Conservation (phyloP, 2,888 invertebrate species). For the Pristionchus japonicus region DNA sequence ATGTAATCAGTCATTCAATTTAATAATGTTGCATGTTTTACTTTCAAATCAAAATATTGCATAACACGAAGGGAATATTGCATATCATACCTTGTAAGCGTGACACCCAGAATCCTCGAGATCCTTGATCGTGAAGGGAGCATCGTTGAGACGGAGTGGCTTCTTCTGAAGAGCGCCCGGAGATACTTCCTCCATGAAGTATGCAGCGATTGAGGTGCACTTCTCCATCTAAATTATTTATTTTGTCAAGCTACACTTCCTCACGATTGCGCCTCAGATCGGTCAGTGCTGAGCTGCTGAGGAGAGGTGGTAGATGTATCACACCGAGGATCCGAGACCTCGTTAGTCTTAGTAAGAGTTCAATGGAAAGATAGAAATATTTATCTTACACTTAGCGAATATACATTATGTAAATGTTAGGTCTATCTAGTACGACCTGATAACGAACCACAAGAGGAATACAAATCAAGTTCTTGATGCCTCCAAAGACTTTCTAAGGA, state of each 20-base stretch:
- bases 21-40: neutral
- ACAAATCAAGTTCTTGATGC: too few relatives aligned
- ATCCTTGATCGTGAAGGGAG: neutral
- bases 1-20: neutral
- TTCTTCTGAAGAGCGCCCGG: neutral
- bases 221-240: slow-evolving; percentile 2
- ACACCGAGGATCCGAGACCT: neutral
- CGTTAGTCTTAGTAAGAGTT: neutral
- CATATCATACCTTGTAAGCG: slow-evolving; percentile 3
- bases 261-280: neutral
- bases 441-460: too few relatives aligned
- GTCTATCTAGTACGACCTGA: too few relatives aligned
- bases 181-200: slow-evolving; percentile 28
- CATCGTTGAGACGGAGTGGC: neutral
- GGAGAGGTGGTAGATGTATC: neutral
- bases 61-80: neutral
- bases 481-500: too few relatives aligned
- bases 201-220: slow-evolving; percentile 28
- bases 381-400: neutral
- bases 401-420: neutral
- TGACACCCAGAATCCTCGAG: neutral
- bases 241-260: neutral
- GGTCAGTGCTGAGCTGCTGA: too few relatives aligned
- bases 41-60: neutral
- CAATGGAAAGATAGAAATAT: neutral